These are phyloP conservation scores for Eupithecia centaureata DNA, from an alignment of 2,888 invertebrate species.

Conservation along the genomic window DNA sequence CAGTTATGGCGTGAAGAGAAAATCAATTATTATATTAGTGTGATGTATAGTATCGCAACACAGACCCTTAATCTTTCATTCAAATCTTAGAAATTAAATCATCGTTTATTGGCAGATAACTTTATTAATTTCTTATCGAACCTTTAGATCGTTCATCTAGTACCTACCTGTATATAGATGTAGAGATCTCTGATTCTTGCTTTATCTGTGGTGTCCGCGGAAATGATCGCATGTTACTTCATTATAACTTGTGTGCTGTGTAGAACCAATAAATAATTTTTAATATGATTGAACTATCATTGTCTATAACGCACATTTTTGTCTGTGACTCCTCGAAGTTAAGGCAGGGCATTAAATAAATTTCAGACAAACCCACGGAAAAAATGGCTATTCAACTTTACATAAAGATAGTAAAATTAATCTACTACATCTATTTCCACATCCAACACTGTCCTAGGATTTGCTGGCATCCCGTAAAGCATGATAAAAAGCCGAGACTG, in stretches of 20 bases:
- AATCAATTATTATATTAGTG: too few relatives aligned
- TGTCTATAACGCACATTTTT: too few relatives aligned
- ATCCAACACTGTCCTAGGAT: background rate
- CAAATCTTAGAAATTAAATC: constrained; percentile 10
- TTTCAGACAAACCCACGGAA: too few relatives aligned
- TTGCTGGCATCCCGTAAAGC: background rate
- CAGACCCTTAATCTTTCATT: constrained; percentile 1
- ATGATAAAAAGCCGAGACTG: background rate
- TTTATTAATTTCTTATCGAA: constrained; percentile 13
- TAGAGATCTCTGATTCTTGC: constrained; percentile 43
- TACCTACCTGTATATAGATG: constrained; percentile 42
- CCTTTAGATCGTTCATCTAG: constrained; percentile 36
- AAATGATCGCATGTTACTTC: constrained; percentile 60
- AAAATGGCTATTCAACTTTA: background rate
- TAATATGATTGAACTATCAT: background rate
- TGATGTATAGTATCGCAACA: too few relatives aligned
- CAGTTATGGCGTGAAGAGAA: too few relatives aligned
- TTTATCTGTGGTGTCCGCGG: constrained; percentile 52
- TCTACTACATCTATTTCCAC: background rate
- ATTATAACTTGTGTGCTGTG: constrained; percentile 19
- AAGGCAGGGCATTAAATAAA: too few relatives aligned
- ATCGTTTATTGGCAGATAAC: background rate
- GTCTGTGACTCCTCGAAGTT: too few relatives aligned
- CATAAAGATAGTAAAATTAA: too few relatives aligned
- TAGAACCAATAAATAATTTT: background rate